These are phyloP conservation scores for Microchirus variegatus DNA, from an alignment of 2,797 vertebrate species.

Conservation along the genomic window DNA sequence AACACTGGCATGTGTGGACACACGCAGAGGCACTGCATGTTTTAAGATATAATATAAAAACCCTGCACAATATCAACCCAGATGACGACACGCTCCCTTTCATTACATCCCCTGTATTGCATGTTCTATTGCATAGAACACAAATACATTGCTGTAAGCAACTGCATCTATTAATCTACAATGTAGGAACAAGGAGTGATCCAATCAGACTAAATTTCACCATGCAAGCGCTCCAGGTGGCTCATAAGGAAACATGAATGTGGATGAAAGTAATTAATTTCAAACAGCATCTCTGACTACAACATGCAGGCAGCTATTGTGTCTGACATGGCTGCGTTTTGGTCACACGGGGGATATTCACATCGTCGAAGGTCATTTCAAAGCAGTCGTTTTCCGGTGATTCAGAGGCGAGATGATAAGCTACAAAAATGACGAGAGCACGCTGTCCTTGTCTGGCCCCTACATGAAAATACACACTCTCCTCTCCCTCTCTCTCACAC, in stretches of 20 bases:
- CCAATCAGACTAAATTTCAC: not conserved
- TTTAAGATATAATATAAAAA: not conserved
- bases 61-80: no score
- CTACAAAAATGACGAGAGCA: constrained; percentile 46
- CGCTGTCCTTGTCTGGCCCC: constrained; percentile 66
- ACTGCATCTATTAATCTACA: not conserved
- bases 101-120: no score
- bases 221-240: not conserved
- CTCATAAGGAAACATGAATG: not conserved
- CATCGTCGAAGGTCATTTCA: constrained; percentile 34
- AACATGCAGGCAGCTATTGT: constrained; percentile 9
- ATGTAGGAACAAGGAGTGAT: not conserved
- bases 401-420: constrained; percentile 35
- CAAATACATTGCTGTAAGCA: not conserved
- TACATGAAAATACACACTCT: constrained; percentile 35
- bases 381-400: constrained; percentile 38
- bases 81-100: not conserved
- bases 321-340: constrained; percentile 21
- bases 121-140: not conserved
- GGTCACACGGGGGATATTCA: constrained; percentile 14
- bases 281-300: constrained; percentile 14
- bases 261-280: not conserved
- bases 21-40: not conserved
- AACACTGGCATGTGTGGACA: not conserved
- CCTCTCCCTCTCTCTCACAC: constrained; percentile 34